Evolutionary conservation across 2,797 vertebrate species (phyloP), one percentile per base, ranked within the genome.

Genomic region (Lemur catta): DNA sequence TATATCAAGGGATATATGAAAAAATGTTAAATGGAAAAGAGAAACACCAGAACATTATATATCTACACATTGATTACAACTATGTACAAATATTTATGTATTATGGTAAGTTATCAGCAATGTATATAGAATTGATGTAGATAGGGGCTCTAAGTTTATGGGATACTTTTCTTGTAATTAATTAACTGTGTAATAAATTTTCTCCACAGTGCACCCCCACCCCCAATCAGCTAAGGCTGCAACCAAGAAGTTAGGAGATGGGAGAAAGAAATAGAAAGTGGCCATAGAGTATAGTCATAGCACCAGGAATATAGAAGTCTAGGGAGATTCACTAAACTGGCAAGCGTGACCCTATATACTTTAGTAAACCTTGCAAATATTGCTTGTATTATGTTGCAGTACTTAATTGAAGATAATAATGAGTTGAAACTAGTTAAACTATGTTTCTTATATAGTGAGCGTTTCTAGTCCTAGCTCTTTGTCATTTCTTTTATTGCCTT

Each of bases 1-100:
- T 88, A 86, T 71, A 69, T 91, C 22, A 75, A 74, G 84, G 69
- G 24, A 43, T 89, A 81, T 81, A 41, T 87, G 71, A 80, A 87
- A 92, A 75, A 86, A 80, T n/a, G 24, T 93, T 92, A 89, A 86
- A 38, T 91, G 43, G 24, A 28, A 89, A 93, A 63, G 41, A 63
- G 52, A 90, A 89, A 72, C 35, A 38, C 82, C 9, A 86, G 63
- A 84, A 86, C 35, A 48, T 57, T 86, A 17, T 35, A 2, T 78
- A 7, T 84, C 3, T 95, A 59, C 33, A 63, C 38, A 88, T 6
- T 65, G 17, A 95, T 61, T 95, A 63, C 59, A 88, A 20, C 41
- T 92, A 50, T 94, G 41, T 72, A 84, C 96, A 75, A 89, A 41
- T 96, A 84, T 90, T 89, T 96, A 46, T 61, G 20, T 94, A 52